phyloP scores from a whole-genome alignment of 2,797 vertebrate genomes.

The Pseudotriccus pelzelni region DNA sequence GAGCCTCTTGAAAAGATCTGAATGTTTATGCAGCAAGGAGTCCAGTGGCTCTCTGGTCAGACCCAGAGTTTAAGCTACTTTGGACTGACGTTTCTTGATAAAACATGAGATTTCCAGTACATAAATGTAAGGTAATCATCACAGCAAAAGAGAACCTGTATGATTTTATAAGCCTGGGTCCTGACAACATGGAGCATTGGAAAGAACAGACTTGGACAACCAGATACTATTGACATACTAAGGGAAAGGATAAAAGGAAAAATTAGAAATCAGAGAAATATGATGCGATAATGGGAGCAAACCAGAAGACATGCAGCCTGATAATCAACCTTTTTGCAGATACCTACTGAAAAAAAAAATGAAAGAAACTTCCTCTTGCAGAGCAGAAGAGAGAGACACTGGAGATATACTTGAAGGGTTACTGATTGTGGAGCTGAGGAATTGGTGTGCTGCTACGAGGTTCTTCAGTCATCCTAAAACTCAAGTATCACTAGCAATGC shows the following conservation, averaged over 20 bases:
- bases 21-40: not conserved
- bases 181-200: not conserved
- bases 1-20: not conserved
- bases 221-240: not conserved
- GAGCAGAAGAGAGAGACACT: not conserved
- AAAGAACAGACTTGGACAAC: not conserved
- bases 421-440: not conserved
- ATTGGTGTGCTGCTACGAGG: not conserved
- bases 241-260: not conserved
- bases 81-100: not conserved
- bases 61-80: not conserved
- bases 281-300: not conserved
- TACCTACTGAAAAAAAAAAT: not conserved
- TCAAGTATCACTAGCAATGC: not conserved
- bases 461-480: not conserved
- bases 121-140: not conserved
- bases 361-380: not conserved
- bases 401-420: not conserved
- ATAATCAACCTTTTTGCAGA: not conserved
- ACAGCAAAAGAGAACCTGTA: rapidly evolving
- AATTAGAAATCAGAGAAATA: not conserved
- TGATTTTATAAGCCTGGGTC: not conserved
- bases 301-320: not conserved
- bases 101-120: not conserved
- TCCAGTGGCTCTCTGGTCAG: not conserved